Evolutionary conservation across 2,888 invertebrate genomes (phyloP), one percentile per base, ranked within the genome.

Genomic region (Lymantria monacha): DNA sequence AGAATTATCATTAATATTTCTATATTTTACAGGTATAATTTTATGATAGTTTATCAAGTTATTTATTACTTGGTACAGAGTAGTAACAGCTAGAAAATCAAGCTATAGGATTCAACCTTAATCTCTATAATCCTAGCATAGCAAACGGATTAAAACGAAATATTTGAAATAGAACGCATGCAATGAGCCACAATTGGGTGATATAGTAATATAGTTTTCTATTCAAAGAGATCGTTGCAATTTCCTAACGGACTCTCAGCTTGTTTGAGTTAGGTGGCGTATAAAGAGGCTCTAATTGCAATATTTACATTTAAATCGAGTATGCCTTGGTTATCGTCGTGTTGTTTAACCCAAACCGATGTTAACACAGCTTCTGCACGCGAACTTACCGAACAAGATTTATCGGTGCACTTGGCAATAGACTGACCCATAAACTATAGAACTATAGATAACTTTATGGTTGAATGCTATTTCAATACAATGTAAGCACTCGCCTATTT

Each of bases 231-330:
- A 58, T 61, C 54, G 56, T 53, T 47, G 52, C 50, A 42, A 59
- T 69, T 55, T 61, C 55, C 48, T 79, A 78, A 74, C 78, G 75
- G 74, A 66, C 50, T 52, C 43, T 51, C 59, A 61, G 67, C 69
- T 72, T 75, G 62, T 63, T 68, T 56, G 61, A 61, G 53, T 60
- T 67, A 63, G 57, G 52, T 64, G 59, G 57, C 62, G 54, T 54
- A 63, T 76, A 74, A 74, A 68, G 65, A 71, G 63, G 66, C 47
- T 75, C 76, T 81, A 80, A 80, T 80, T 80, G 77, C 79, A 59
- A 66, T 79, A 86, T 87, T 86, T 83, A 86, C 84, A 85, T 86
- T 76, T 85, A 86, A 83, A 87, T 85, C 77, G 81, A 77, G 76
- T 61, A 57, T 61, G 66, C 61, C 72, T 77, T 75, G 65, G 71